Evolutionary conservation across 2,113 vertebrate species (phyloP).

Genomic region (Myanophis thanlyinensis): DNA sequence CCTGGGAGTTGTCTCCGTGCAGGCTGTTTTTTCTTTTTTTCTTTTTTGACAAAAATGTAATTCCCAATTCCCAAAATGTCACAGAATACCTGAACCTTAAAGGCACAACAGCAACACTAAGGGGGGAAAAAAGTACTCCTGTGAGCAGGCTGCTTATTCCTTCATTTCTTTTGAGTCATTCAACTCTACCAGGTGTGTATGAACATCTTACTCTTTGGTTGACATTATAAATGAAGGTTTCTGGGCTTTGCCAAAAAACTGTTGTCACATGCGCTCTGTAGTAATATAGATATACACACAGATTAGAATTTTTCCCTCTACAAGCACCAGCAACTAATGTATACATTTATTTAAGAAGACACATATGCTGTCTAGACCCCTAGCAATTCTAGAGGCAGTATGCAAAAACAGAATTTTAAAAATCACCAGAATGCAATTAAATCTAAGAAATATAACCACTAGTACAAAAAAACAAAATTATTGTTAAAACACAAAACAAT

Average conservation of each 20-base stretch:
- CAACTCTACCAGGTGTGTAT: background rate
- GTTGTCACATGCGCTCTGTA: background rate
- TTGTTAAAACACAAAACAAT: background rate
- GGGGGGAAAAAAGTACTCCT: background rate
- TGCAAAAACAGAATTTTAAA: background rate
- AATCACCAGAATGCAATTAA: background rate
- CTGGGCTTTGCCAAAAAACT: background rate
- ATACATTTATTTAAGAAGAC: background rate
- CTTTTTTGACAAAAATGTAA: slow-evolving; percentile 1
- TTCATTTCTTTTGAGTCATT: background rate
- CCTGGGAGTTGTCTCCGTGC: slow-evolving; percentile 13
- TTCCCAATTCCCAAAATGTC: slow-evolving; percentile 29
- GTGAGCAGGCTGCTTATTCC: background rate
- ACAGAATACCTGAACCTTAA: slow-evolving; percentile 23
- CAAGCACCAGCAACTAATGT: background rate
- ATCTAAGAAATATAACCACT: background rate
- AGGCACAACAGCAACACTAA: background rate
- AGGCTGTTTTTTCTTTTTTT: background rate
- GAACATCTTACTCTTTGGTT: background rate
- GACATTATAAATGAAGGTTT: background rate
- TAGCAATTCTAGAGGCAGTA: background rate
- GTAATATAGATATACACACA: background rate
- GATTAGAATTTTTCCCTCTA: background rate
- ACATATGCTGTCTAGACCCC: background rate
- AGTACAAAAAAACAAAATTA: background rate